Base-by-base conservation (phyloP, 2,888 invertebrate species). In the Cryptus viduatorius region DNA sequence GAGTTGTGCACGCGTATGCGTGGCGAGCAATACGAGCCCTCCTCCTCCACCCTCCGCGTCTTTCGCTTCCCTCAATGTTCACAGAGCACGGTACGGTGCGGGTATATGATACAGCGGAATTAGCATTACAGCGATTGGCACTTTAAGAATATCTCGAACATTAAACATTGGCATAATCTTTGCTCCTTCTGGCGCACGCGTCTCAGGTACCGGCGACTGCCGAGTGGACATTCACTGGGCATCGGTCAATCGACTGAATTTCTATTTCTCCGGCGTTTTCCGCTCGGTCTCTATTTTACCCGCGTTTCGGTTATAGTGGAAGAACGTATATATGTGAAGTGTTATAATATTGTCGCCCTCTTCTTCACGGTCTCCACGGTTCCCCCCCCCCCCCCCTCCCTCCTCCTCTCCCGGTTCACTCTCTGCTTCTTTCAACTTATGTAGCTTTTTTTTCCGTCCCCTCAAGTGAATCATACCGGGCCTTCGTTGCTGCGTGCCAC, bases 61-160 rank as follows among this genome's bases (percentile, higher is more conserved):
- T 64, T 96, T 96, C 92, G 96, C 96, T 92, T 96, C 96, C 42
- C 96, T 94, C 29, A 96, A 96, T 12, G 96, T 96, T 91, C 95
- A 96, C 12, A 75, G 76, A 64, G 59, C 76, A 65, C 77, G 24
- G 29, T 65, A 37, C 77, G 67, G n/a, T 31, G 56, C 77, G 44
- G 24, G 29, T 29, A 10, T 42, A 12, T 10, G 50, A 69, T 24
- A 59, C 46, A 61, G n/a, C 4, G 46, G 4, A 68, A 48, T 48
- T 19, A 46, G 46, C 19, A 19, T 12, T n/a, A 44, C 68, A 48
- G 29, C 46, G 44, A 44, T 46, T 48, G 48, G 48, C 46, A 24
- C 12, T 68, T 29, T 31, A n/a, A 31, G n/a, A 61, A 61, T 29
- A 29, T 61, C 31, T 14, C 2, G 4, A 61, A 31, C 7, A 29